These are phyloP conservation scores for Sicus ferrugineus DNA, from an alignment of 2,888 invertebrate species.

Conservation along the genomic window DNA sequence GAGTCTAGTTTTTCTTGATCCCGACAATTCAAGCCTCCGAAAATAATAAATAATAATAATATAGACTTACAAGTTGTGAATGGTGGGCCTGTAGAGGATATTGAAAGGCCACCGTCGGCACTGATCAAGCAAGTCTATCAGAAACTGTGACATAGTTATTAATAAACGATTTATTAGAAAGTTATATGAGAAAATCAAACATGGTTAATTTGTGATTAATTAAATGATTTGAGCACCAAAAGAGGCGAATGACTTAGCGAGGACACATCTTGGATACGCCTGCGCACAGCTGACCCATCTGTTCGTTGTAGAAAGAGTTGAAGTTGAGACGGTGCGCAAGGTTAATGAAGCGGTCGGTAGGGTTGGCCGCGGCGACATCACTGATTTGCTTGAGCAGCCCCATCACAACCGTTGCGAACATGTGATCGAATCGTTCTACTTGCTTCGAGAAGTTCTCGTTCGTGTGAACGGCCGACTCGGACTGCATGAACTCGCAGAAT, in stretches of 20 bases:
- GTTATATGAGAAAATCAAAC: not conserved
- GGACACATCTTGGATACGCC: conserved; percentile 66
- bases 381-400: conserved; percentile 61
- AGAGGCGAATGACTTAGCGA: conserved; percentile 23
- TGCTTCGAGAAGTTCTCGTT: conserved; percentile 62
- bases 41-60: too few species aligned
- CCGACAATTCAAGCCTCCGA: too few species aligned
- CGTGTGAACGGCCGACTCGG: conserved; percentile 56
- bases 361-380: conserved; percentile 60
- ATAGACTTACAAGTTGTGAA: too few species aligned
- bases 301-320: conserved; percentile 83
- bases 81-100: too few species aligned
- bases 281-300: conserved; percentile 71
- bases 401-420: conserved; percentile 61
- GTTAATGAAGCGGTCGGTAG: conserved; percentile 62
- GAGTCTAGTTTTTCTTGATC: too few species aligned
- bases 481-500: conserved; percentile 88
- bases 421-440: conserved; percentile 60
- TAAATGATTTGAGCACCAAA: not conserved
- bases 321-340: conserved; percentile 76
- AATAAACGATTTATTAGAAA: too few species aligned
- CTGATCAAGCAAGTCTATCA: too few species aligned
- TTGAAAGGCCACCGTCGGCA: too few species aligned
- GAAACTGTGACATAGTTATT: too few species aligned
- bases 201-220: not conserved